A percentile compares a stretch with the other conserved stretches of the same genome.
Evolutionary conservation across 2,797 vertebrate genomes (phyloP).

Genomic region (Alca torda): DNA sequence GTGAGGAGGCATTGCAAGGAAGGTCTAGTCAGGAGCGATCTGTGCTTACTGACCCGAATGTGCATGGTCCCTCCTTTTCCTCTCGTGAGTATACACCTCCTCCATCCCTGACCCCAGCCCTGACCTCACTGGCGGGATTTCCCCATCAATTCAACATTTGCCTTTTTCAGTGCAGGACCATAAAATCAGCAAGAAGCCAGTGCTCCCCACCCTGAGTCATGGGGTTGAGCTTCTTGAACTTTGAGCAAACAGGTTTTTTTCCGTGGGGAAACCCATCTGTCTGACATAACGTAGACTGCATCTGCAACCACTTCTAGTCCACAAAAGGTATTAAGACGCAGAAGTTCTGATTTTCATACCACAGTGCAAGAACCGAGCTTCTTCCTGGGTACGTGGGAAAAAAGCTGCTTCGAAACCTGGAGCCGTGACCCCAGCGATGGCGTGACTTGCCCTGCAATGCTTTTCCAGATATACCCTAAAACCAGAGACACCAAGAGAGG

Average conservation of each 20-base stretch:
- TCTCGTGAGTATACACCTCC: accelerated
- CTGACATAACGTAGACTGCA: background rate
- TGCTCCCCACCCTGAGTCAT: background rate
- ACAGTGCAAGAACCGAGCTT: background rate
- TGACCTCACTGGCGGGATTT: background rate
- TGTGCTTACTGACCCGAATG: background rate
- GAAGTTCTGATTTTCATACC: background rate
- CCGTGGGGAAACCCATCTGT: background rate
- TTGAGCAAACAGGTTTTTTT: background rate
- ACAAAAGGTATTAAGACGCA: background rate
- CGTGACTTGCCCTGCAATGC: background rate
- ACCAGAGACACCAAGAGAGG: background rate
- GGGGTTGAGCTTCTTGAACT: background rate
- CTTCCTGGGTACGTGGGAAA: background rate
- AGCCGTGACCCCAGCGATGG: background rate
- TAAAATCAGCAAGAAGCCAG: background rate
- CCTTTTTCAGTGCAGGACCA: background rate
- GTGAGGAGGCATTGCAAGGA: background rate
- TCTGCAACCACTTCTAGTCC: background rate
- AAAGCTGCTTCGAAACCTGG: background rate
- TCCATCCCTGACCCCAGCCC: background rate
- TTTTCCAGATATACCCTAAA: background rate
- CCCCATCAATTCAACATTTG: background rate
- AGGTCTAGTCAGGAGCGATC: background rate
- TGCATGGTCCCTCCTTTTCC: background rate